phyloP scores from a whole-genome alignment of 2,888 invertebrate genomes.

The Celastrina argiolus region DNA sequence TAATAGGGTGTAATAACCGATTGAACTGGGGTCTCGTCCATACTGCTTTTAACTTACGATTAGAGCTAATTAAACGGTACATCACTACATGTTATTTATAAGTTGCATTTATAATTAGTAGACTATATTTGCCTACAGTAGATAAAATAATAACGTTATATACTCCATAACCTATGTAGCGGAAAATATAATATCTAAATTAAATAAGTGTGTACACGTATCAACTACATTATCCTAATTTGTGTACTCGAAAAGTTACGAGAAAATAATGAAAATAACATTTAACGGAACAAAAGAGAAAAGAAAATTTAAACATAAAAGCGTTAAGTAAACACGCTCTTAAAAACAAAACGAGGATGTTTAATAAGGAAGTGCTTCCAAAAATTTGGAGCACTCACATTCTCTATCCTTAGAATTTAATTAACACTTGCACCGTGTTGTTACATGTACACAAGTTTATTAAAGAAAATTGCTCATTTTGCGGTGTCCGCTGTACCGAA shows the following conservation, averaged over 20 bases:
- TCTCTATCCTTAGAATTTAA: constrained; percentile 11
- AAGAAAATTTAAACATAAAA: neutral
- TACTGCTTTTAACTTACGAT: neutral
- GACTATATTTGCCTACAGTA: too few species aligned
- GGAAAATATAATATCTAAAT: neutral
- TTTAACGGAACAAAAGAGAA: neutral
- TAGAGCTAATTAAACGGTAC: neutral
- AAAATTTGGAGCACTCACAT: constrained; percentile 13
- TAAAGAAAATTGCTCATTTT: constrained; percentile 15
- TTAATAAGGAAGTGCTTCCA: neutral
- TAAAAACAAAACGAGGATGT: neutral
- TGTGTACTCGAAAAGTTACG: neutral
- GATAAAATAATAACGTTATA: neutral
- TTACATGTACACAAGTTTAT: constrained; percentile 10
- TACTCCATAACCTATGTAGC: neutral
- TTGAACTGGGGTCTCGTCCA: neutral
- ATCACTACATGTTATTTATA: neutral
- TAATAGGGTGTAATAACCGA: constrained; percentile 8
- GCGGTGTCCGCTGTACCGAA: neutral
- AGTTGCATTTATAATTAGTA: neutral
- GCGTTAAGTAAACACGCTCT: neutral
- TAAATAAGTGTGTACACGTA: neutral
- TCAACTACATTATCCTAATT: neutral
- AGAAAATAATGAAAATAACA: neutral
- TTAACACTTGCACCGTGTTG: constrained; percentile 4